phyloP scores from a whole-genome alignment of 2,888 invertebrate species.

The Tetrapedia diversipes region DNA sequence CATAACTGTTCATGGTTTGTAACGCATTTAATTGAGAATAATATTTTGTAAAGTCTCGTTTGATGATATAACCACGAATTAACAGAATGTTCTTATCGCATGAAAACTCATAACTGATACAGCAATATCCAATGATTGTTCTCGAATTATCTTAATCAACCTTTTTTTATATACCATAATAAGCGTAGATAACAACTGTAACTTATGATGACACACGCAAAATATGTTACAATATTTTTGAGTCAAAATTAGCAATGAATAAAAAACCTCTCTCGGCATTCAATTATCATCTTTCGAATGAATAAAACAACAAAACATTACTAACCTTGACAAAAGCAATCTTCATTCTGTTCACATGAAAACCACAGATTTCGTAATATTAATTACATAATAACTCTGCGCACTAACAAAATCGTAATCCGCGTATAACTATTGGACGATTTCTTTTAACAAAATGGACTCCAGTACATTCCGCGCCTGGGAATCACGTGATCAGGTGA shows the following conservation, averaged over 20 bases:
- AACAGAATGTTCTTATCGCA: background rate
- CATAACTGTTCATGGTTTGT: background rate
- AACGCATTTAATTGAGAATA: background rate
- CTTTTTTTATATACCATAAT: background rate
- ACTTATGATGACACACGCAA: background rate
- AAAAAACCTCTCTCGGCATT: too few species aligned
- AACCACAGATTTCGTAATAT: background rate
- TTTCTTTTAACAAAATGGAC: background rate
- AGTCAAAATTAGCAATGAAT: background rate
- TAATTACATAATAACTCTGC: background rate
- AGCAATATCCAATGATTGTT: background rate
- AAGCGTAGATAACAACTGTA: background rate
- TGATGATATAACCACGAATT: too few species aligned
- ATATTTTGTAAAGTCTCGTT: background rate
- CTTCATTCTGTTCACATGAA: background rate
- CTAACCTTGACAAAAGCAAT: background rate
- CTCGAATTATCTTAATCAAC: background rate
- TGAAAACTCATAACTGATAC: too few species aligned
- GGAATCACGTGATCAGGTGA: conserved; percentile 28
- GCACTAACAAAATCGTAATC: too few species aligned
- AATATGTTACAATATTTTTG: background rate
- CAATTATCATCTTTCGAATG: too few species aligned
- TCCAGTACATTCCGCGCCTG: conserved; percentile 44
- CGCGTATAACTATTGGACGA: background rate
- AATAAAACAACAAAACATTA: background rate